These are phyloP conservation scores for Zaprionus gabonicus DNA, from an alignment of 1,140 invertebrate species.

Conservation along the genomic window DNA sequence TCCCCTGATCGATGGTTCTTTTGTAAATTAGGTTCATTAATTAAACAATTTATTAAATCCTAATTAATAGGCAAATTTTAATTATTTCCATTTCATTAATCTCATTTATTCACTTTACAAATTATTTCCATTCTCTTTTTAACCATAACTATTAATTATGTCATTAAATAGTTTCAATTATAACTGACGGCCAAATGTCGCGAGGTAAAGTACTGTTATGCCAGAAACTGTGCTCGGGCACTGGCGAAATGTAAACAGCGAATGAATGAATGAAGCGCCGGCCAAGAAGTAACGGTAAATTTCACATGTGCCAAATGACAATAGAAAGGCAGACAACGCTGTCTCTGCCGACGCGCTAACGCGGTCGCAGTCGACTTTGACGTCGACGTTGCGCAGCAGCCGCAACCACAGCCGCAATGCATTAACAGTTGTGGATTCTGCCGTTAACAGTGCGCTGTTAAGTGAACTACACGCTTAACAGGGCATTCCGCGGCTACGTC, in stretches of 20 bases:
- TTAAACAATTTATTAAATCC: background rate
- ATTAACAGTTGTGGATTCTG: slow-evolving; percentile 68
- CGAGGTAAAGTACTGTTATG: slow-evolving; percentile 27
- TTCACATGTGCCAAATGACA: slow-evolving; percentile 81
- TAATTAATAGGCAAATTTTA: background rate
- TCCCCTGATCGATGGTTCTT: background rate
- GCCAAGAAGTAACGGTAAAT: slow-evolving; percentile 78
- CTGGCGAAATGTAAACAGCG: slow-evolving; percentile 76
- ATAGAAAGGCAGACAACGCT: slow-evolving; percentile 57
- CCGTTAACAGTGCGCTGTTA: slow-evolving; percentile 59
- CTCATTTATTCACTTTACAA: background rate
- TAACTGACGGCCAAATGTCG: background rate
- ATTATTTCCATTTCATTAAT: background rate
- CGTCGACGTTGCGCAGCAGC: slow-evolving; percentile 14
- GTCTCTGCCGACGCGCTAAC: slow-evolving; percentile 1
- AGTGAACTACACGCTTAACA: slow-evolving; percentile 39
- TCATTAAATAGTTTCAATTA: background rate
- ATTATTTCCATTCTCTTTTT: background rate
- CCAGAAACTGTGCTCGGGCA: slow-evolving; percentile 61
- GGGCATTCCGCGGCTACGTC: slow-evolving; percentile 22
- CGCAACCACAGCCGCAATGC: slow-evolving; percentile 12
- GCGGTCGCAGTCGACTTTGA: slow-evolving; percentile 16
- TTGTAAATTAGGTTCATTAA: too few relatives aligned
- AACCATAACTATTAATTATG: slow-evolving; percentile 7
- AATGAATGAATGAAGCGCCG: slow-evolving; percentile 74